Evolutionary conservation across 2,113 vertebrate genomes (phyloP), one percentile per base, ranked within the genome.

Genomic region (Beaufortia kweichowensis): DNA sequence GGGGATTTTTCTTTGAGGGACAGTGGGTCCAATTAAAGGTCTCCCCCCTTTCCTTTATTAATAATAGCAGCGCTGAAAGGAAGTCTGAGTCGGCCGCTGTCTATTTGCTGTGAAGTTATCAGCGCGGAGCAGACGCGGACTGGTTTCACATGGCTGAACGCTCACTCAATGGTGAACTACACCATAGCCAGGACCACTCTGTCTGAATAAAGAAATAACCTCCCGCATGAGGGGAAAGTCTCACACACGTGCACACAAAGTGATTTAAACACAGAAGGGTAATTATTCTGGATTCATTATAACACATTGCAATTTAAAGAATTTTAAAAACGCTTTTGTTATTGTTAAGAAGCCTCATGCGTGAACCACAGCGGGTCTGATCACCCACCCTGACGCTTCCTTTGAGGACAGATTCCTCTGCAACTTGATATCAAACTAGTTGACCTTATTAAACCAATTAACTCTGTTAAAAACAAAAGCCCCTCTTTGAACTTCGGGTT

Each of bases 1-100:
- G 48, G 41, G 21, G 59, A 57, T 73, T 75, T 67, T 66, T 68
- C 77, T 84, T 89, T 91, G 89, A 85, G 84, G 85, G 82, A 85
- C 82, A 87, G 83, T 87, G 80, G 78, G 85, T 87, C 86, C 89
- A 91, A 90, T 90, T 91, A 92, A 90, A 87, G 84, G 78, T 69
- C 70, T 63, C 71, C 85, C 78, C 55, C 29, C 75, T 83, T 83
- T 84, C 79, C 63, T 57, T 83, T 85, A 90, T 91, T 89, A 89
- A 92, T 91, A 89, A 89, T 84, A 26, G 26, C 31, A 76, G 75
- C 73, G 83, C 73, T 80, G 81, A 82, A 82, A 78, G 75, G 62
- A 29, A 77, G 64, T 41, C 67, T 23, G 78, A 79, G 68, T 77
- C 67, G 15, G n/a, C 66, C 46, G 57, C 56, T 48, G 59, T 61